Percentiles rank a stretch among this genome's conserved stretches.
These are phyloP conservation scores for Nibea coibor DNA, from an alignment of 2,113 vertebrate genomes.

Conservation along the genomic window DNA sequence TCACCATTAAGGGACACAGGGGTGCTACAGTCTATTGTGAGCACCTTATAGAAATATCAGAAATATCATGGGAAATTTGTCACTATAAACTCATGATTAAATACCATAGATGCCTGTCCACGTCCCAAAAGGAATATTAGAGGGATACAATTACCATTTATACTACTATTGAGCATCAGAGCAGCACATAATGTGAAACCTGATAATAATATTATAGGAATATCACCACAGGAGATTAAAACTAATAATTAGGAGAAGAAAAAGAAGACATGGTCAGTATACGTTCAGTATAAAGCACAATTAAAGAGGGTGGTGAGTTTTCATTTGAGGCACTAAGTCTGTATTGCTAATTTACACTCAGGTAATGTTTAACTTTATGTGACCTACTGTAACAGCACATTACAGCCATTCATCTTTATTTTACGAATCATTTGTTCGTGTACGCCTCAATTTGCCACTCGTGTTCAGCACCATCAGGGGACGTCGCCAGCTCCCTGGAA, in stretches of 20 bases:
- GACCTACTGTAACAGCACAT: conserved; percentile 42
- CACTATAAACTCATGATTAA: conserved; percentile 63
- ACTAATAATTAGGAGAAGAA: conserved; percentile 41
- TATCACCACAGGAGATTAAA: conserved; percentile 62
- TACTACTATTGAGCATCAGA: conserved; percentile 58
- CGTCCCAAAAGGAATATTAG: conserved; percentile 58
- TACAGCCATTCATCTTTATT: conserved; percentile 51
- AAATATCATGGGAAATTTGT: conserved; percentile 36
- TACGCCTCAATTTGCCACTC: conserved; percentile 61
- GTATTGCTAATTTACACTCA: conserved; percentile 46
- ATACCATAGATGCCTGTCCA: conserved; percentile 28
- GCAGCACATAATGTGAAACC: conserved; percentile 50
- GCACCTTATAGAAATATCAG: conserved; percentile 37
- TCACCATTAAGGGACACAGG: conserved; percentile 27
- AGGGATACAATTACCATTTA: conserved; percentile 60
- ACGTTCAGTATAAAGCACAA: conserved; percentile 15
- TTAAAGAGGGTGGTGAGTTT: conserved; percentile 20
- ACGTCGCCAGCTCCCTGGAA: conserved; percentile 50
- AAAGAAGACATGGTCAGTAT: conserved; percentile 7
- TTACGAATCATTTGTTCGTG: conserved; percentile 51
- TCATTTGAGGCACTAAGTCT: conserved; percentile 40
- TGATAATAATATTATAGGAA: conserved; percentile 42
- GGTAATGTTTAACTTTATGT: conserved; percentile 55
- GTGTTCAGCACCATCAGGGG: conserved; percentile 64
- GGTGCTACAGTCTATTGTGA: conserved; percentile 15